Conservation (phyloP, 2,797 vertebrate species). For the Psittacula derbiana region DNA sequence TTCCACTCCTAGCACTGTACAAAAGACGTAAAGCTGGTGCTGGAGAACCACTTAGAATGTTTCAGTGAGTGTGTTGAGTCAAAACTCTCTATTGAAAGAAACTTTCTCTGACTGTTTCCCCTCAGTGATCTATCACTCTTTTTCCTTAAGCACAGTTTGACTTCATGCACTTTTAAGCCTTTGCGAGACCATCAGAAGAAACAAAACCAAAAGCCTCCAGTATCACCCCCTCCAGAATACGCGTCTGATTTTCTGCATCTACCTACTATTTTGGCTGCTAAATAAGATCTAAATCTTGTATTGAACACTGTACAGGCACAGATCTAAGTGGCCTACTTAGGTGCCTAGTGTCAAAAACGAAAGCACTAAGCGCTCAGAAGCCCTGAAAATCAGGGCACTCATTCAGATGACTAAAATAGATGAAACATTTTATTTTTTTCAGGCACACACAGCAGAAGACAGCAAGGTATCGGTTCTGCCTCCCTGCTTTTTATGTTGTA, state of each 20-base stretch:
- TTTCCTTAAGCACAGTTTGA: constrained; percentile 22
- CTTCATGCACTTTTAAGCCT: background rate
- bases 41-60: background rate
- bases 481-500: background rate
- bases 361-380: constrained; percentile 28
- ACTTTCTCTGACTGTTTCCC: background rate
- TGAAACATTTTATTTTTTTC: background rate
- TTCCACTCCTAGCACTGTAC: background rate
- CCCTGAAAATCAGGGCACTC: constrained; percentile 39
- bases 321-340: constrained; percentile 37
- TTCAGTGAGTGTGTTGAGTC: background rate
- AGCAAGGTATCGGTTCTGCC: background rate
- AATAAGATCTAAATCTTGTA: constrained; percentile 14
- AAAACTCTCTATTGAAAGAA: background rate
- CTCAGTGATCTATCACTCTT: background rate
- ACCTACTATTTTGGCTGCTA: constrained; percentile 26
- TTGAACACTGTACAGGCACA: background rate
- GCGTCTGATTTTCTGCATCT: background rate
- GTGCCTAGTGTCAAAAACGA: constrained; percentile 6
- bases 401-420: constrained; percentile 51
- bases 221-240: background rate
- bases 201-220: background rate
- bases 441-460: background rate
- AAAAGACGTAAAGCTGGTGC: constrained; percentile 4
- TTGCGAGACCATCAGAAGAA: constrained; percentile 2